Conservation (phyloP, 2,888 invertebrate genomes). For the Blastobasis lacticolella region DNA sequence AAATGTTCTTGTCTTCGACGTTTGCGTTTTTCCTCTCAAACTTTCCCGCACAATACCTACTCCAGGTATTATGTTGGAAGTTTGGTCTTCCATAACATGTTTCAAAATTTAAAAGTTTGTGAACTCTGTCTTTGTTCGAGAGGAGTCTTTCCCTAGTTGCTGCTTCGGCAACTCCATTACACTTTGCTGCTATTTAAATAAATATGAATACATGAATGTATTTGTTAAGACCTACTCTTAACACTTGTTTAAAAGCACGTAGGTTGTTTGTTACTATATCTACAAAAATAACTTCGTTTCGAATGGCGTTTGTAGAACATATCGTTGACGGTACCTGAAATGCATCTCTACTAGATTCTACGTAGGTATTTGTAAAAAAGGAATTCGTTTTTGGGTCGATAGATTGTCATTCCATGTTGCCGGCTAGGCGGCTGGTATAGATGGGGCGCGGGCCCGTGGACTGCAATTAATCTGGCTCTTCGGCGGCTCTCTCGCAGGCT, state of each 20-base stretch:
- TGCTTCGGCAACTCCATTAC: background rate
- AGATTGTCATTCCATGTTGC: slow-evolving; percentile 21
- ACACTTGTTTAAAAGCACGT: no score
- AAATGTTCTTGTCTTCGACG: background rate
- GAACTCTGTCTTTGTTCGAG: slow-evolving; percentile 3
- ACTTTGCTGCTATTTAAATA: background rate
- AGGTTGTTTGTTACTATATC: no score
- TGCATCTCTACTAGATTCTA: no score
- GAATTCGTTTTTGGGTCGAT: slow-evolving; percentile 2
- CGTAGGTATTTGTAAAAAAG: background rate
- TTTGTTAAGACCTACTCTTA: background rate
- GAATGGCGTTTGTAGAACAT: no score
- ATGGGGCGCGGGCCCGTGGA: slow-evolving; percentile 19
- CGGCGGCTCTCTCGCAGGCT: slow-evolving; percentile 16
- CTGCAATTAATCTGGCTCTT: slow-evolving; percentile 47
- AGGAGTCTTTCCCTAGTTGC: background rate
- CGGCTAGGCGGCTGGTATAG: slow-evolving; percentile 15
- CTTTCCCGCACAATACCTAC: background rate
- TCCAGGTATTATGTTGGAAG: slow-evolving; percentile 4
- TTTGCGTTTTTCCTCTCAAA: no score
- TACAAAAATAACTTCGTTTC: no score
- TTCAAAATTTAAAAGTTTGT: slow-evolving; percentile 9
- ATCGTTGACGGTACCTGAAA: no score
- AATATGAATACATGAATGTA: background rate
- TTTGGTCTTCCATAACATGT: slow-evolving; percentile 3